Conservation (phyloP, 2,113 vertebrate species). For the Garra rufa region DNA sequence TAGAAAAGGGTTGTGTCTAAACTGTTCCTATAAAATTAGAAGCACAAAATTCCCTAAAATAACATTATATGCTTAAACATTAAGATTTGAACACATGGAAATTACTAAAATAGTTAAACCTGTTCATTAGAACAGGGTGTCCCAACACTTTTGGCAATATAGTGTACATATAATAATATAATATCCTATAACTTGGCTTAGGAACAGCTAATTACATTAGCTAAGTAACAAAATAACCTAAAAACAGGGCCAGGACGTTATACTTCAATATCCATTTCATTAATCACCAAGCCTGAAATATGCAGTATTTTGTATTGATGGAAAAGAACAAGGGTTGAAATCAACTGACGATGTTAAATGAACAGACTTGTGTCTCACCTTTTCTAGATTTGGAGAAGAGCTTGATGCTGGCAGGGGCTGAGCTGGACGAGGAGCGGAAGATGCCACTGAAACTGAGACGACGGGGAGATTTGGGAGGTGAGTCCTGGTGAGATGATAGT, state of each 20-base stretch:
- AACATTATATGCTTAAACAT: too few relatives aligned
- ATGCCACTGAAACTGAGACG: slow-evolving; percentile 96
- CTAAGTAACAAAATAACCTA: not conserved
- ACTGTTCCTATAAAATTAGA: too few relatives aligned
- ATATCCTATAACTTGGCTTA: not conserved
- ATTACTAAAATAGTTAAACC: too few relatives aligned
- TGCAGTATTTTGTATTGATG: not conserved
- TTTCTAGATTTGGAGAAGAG: slow-evolving; percentile 94
- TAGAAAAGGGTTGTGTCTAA: too few relatives aligned
- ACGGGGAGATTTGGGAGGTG: slow-evolving; percentile 91
- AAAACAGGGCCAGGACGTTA: not conserved
- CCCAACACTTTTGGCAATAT: too few relatives aligned
- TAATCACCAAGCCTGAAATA: not conserved
- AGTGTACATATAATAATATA: not conserved
- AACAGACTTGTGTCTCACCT: slow-evolving; percentile 80
- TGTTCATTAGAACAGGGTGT: too few relatives aligned
- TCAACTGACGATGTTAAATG: not conserved
- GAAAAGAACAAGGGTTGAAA: not conserved
- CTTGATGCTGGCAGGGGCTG: slow-evolving; percentile 84
- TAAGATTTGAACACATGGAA: too few relatives aligned
- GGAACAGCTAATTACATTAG: not conserved
- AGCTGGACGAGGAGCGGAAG: slow-evolving; percentile 88
- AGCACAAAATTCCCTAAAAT: too few relatives aligned
- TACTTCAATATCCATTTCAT: not conserved
- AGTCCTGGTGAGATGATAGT: slow-evolving; percentile 79